Evolutionary conservation across 2,113 vertebrate species (phyloP), one percentile per base, ranked within the genome.

Genomic region (Sminthopsis crassicaudata): DNA sequence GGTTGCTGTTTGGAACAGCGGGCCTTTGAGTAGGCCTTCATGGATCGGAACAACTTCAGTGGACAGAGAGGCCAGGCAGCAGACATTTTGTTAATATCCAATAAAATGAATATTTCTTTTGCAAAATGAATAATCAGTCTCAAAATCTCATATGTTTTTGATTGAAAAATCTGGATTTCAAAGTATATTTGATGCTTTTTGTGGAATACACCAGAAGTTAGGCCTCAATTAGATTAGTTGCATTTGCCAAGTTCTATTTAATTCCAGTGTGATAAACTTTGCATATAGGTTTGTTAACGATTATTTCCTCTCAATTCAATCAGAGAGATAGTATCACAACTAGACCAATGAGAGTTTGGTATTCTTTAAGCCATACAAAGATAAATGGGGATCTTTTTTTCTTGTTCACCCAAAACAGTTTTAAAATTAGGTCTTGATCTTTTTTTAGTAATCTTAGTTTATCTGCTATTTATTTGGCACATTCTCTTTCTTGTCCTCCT

Each of bases 281-380:
- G 19, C 19, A 23, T 42, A 84, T 42, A 84, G n/a, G 67, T 42
- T 84, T 84, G n/a, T 84, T 84, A 84, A 84, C 42, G 67, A 84
- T 84, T n/a, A n/a, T 67, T 67, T 25, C 57, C 57, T 36, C 11
- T 67, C 27, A 67, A 11, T 11, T 76, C 30, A 76, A n/a, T 36
- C 42, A 9, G n/a, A 90, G 22, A 84, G 90, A 55, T 92, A 95
- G 60, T 0, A 23, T 57, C 10, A 46, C 19, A 93, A 90, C 89
- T 91, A 53, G 23, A 91, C 60, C 91, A 55, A 3, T 91, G 67
- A 51, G 55, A 95, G 24, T 94, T 50, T 90, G 53, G 0, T 93
- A 22, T 93, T 95, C 95, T 96, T 92, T 91, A 76, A 60, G 53
- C 53, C 67, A 36, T 88, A 30, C 90, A 76, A 89, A 84, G 94